Base-by-base conservation (phyloP, 2,888 invertebrate genomes). In the Synanthedon vespiformis region DNA sequence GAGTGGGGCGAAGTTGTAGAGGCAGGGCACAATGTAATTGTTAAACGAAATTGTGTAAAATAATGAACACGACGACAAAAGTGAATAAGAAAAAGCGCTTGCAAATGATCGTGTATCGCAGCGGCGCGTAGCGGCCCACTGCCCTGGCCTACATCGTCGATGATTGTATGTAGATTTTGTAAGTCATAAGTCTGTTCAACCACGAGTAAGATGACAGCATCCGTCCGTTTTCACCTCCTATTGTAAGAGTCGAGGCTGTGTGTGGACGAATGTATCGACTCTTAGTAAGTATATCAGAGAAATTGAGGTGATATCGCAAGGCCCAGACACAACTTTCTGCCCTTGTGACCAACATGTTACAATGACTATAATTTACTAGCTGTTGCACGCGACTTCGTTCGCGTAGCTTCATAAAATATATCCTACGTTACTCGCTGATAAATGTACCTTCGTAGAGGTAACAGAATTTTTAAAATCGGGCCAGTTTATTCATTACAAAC, bases 151-250 rank as follows among this genome's bases (percentile, higher is more conserved):
- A 85, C 82, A 75, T 81, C 56, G 63, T 61, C 71, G 74, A 78
- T 80, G 77, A 86, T 85, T 87, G 84, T 86, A 85, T 85, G 85
- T 82, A 84, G 84, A 86, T 86, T 84, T 79, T 79, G 77, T 78
- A 78, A 82, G 79, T 72, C 77, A 79, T 82, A 84, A 80, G 77
- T 82, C 74, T 81, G 69, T 65, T 74, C 65, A 65, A 63, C 61
- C 68, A 69, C 68, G 72, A 72, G 68, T 64, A 62, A 65, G 80
- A 80, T 83, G 82, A 83, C 82, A 86, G 78, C 79, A 80, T 81
- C 76, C 71, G 72, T 73, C 66, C 70, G 77, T 79, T 82, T 83
- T 80, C 83, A 80, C 82, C 74, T 61, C 61, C 68, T 73, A 77
- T 82, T 77, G 75, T 77, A 41, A 55, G 51, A 40, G 48, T 50